Conservation (phyloP, 2,797 vertebrate species). For the Halcyon chelicuti region DNA sequence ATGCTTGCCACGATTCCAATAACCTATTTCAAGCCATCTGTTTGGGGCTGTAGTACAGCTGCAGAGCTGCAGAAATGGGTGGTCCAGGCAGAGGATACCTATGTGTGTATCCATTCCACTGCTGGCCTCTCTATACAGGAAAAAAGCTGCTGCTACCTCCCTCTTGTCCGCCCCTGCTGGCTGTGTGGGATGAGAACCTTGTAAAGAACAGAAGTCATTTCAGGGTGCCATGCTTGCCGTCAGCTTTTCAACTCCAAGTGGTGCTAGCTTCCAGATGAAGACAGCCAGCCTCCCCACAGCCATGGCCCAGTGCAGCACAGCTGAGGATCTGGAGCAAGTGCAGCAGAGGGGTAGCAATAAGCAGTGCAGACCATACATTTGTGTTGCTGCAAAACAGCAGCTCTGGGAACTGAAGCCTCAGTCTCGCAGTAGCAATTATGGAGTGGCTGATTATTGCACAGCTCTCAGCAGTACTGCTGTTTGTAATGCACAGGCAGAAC, state of each 20-base stretch:
- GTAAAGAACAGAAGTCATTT: background rate
- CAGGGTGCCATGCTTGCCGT: background rate
- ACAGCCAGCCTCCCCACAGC: background rate
- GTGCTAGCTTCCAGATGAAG: background rate
- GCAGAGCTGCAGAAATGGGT: background rate
- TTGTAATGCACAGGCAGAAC: background rate
- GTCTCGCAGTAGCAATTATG: background rate
- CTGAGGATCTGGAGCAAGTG: background rate
- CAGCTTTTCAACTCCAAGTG: background rate
- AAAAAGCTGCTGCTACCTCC: background rate
- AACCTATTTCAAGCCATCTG: background rate
- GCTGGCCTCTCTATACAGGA: background rate
- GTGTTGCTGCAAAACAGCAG: background rate
- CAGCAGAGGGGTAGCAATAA: background rate
- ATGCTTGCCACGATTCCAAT: background rate
- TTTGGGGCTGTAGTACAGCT: background rate
- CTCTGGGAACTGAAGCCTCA: fast-evolving
- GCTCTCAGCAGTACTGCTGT: background rate
- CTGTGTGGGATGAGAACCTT: background rate
- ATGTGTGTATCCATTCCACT: background rate
- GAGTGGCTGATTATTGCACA: background rate
- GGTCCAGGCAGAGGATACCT: background rate
- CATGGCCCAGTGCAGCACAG: background rate
- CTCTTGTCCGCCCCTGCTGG: background rate
- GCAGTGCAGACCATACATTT: background rate